Base-by-base conservation (phyloP, 2,888 invertebrate genomes). In the Xanthorhoe designata region DNA sequence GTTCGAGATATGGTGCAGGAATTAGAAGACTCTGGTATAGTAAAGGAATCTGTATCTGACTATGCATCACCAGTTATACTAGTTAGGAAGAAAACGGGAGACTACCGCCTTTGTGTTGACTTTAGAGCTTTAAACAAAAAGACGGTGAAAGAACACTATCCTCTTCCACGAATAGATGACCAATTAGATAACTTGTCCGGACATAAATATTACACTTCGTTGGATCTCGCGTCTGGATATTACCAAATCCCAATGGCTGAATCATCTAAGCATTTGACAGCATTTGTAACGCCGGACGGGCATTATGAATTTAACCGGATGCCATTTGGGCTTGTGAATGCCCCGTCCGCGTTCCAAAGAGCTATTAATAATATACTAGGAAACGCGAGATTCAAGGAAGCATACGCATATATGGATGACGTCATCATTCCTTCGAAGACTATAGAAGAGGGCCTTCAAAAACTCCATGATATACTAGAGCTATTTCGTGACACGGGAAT, bases 21-120 rank as follows among this genome's bases (percentile, higher is more conserved):
- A 2, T 4, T 59, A n/a, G 9, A 50, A 4, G 15, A 50, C n/a
- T 7, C 24, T 10, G 59, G 51, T 0, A 59, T 59, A 2, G 13
- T 59, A 8, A 15, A 38, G 2, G 51, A 35, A 15, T 35, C 35
- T 10, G n/a, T 5, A 2, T 57, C 57, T 1, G 5, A 19, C 2
- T 57, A 57, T 32, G 57, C 57, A 1, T 45, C 50, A 8, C 59
- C 59, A 10, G 13, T 59, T n/a, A 3, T 59, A 18, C 38, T 59
- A 2, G 58, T 59, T 18, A 32, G 8, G 0, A 59, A 59, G n/a
- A 58, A 59, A 17, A 15, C 32, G 2, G 58, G 51, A 0, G 35
- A 59, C 13, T 35, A 51, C n/a, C 29, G 51, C 7, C 35, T 59
- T 1, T 59, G 59, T 2, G 32, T 59, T 5, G 59, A 59, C 38